A percentile compares a stretch with the other conserved stretches of the same genome.
These are phyloP conservation scores for Pomphorhynchus laevis DNA, from an alignment of 1,140 invertebrate species.

Conservation along the genomic window DNA sequence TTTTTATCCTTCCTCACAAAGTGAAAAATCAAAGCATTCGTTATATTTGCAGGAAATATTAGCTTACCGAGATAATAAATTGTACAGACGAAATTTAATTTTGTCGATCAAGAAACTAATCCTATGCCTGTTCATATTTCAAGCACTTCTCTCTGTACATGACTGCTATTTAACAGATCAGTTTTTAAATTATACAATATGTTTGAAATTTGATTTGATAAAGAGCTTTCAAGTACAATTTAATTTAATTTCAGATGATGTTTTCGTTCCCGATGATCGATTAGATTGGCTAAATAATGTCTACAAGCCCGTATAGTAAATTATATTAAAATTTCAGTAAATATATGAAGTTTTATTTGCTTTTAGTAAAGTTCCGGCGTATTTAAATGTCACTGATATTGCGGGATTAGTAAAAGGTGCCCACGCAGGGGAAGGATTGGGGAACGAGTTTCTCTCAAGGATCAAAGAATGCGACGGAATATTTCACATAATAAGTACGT, in stretches of 20 bases:
- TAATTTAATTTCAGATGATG: constrained; percentile 45
- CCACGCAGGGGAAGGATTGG: constrained; percentile 74
- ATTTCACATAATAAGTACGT: constrained; percentile 76
- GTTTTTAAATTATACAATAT: not conserved
- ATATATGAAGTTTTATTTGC: constrained; percentile 10
- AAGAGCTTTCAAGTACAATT: not conserved
- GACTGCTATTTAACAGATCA: too few species aligned
- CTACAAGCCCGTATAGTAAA: constrained; percentile 76
- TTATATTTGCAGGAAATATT: too few species aligned
- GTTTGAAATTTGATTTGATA: not conserved
- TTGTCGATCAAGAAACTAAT: too few species aligned
- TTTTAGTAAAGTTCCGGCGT: constrained; percentile 63
- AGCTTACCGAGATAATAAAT: too few species aligned
- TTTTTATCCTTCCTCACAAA: too few species aligned
- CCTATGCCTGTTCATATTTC: too few species aligned
- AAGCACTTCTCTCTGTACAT: too few species aligned
- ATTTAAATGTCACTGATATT: constrained; percentile 74
- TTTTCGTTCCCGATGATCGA: constrained; percentile 72
- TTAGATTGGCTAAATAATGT: constrained; percentile 66
- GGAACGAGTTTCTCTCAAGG: constrained; percentile 86
- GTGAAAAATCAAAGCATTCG: too few species aligned
- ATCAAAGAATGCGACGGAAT: constrained; percentile 56
- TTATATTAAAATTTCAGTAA: constrained; percentile 4
- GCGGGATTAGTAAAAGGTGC: constrained; percentile 88
- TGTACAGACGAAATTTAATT: too few species aligned